Percentiles rank a stretch among this genome's conserved stretches.
phyloP scores from a whole-genome alignment of 2,113 vertebrate species.

The Lipotes vexillifer region DNA sequence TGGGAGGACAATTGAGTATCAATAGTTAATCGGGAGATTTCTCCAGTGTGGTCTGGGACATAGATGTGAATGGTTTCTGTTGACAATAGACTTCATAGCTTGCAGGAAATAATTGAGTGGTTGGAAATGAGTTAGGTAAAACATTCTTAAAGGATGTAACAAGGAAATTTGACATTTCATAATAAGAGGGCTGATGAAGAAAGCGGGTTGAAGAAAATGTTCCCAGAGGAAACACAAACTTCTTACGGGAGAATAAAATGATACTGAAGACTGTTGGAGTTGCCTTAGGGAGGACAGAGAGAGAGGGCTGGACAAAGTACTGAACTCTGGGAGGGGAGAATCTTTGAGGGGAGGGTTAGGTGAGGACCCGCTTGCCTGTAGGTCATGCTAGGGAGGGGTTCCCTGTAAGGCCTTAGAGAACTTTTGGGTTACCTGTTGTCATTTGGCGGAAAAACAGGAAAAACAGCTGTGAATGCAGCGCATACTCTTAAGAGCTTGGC shows the following conservation, averaged over 20 bases:
- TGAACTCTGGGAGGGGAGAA: neutral
- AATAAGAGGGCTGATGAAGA: neutral
- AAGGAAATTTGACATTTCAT: neutral
- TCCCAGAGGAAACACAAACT: neutral
- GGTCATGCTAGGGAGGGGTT: neutral
- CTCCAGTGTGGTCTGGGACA: slow-evolving; percentile 32
- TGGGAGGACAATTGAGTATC: slow-evolving; percentile 40
- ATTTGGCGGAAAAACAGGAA: neutral
- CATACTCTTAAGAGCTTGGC: neutral
- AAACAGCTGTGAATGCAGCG: neutral
- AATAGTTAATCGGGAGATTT: slow-evolving; percentile 51
- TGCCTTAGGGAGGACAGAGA: neutral
- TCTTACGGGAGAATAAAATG: neutral
- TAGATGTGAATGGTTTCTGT: slow-evolving; percentile 55
- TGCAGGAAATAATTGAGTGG: slow-evolving; percentile 35
- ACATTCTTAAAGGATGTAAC: slow-evolving; percentile 9
- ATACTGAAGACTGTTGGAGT: neutral
- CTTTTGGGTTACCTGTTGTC: neutral
- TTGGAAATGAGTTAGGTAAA: slow-evolving; percentile 47
- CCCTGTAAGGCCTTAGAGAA: neutral
- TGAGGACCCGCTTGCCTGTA: neutral
- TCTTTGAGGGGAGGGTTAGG: neutral
- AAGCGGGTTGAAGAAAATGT: neutral
- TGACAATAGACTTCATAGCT: slow-evolving; percentile 42
- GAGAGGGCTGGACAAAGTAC: neutral